Evolutionary conservation across 2,888 invertebrate genomes (phyloP).

Genomic region (Cremastobaeus sp.): DNA sequence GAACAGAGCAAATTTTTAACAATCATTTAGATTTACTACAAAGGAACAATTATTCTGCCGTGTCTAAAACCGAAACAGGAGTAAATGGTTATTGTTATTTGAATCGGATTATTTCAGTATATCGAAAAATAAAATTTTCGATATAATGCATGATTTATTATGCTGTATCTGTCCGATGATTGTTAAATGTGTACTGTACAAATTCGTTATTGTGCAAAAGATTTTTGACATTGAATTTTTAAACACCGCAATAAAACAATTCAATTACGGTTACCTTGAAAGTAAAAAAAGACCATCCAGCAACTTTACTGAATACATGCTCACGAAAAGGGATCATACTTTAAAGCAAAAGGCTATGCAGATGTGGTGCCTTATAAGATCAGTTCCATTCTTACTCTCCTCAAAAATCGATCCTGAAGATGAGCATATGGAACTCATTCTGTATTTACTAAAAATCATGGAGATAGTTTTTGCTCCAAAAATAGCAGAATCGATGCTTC

Average conservation of each 20-base stretch:
- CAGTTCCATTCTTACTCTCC: slow-evolving; percentile 56
- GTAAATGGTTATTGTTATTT: slow-evolving; percentile 38
- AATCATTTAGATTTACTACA: slow-evolving; percentile 13
- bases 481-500: slow-evolving; percentile 37
- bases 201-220: slow-evolving; percentile 1
- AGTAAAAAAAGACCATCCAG: slow-evolving; percentile 52
- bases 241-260: slow-evolving; percentile 9
- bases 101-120: slow-evolving; percentile 46
- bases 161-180: slow-evolving; percentile 55
- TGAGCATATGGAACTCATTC: slow-evolving; percentile 51
- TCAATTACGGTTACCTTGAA: slow-evolving; percentile 51
- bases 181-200: slow-evolving; percentile 46
- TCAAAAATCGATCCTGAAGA: slow-evolving; percentile 54
- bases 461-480: slow-evolving; percentile 61
- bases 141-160: slow-evolving; percentile 46
- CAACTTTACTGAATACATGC: slow-evolving; percentile 36
- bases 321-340: slow-evolving; percentile 29
- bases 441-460: slow-evolving; percentile 57
- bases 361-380: slow-evolving; percentile 58
- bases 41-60: slow-evolving; percentile 9
- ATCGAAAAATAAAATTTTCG: slow-evolving; percentile 41
- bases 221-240: slow-evolving; percentile 36
- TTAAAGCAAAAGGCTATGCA: slow-evolving; percentile 62
- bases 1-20: slow-evolving; percentile 9
- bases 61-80: slow-evolving; percentile 22